Percentiles rank a stretch among this genome's conserved stretches.
phyloP scores from a whole-genome alignment of 2,888 invertebrate species.

The Trissonchulus sp. region DNA sequence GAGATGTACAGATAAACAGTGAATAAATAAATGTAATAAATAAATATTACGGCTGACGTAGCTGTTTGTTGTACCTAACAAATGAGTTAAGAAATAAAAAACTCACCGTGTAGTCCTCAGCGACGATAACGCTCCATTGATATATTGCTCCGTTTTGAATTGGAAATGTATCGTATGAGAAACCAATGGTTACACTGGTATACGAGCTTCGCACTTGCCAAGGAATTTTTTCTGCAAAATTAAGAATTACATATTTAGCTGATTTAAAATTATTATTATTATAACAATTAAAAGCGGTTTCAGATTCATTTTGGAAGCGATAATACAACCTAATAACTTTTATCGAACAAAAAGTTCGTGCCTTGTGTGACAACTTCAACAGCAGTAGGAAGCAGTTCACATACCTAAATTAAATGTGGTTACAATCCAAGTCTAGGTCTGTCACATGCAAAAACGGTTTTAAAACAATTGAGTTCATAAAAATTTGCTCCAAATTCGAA shows the following conservation, averaged over 20 bases:
- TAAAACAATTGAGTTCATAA: too few species aligned
- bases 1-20: too few species aligned
- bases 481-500: too few species aligned
- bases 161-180: background rate
- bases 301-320: too few species aligned
- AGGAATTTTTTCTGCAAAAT: slow-evolving; percentile 3
- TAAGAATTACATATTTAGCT: too few species aligned
- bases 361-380: too few species aligned
- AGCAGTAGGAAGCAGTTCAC: too few species aligned
- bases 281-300: background rate
- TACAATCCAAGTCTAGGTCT: too few species aligned
- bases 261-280: background rate
- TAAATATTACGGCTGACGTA: background rate
- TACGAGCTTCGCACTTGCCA: background rate
- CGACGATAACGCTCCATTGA: slow-evolving; percentile 11
- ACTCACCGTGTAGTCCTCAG: slow-evolving; percentile 20
- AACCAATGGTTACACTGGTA: slow-evolving; percentile 10
- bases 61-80: background rate
- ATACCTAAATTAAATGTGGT: too few species aligned
- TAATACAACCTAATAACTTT: too few species aligned
- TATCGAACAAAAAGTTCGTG: too few species aligned
- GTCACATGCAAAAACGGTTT: too few species aligned
- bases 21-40: slow-evolving; percentile 2
- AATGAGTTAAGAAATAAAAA: background rate
- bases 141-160: background rate